phyloP scores from a whole-genome alignment of 2,888 invertebrate species.

The Pterostichus madidus region DNA sequence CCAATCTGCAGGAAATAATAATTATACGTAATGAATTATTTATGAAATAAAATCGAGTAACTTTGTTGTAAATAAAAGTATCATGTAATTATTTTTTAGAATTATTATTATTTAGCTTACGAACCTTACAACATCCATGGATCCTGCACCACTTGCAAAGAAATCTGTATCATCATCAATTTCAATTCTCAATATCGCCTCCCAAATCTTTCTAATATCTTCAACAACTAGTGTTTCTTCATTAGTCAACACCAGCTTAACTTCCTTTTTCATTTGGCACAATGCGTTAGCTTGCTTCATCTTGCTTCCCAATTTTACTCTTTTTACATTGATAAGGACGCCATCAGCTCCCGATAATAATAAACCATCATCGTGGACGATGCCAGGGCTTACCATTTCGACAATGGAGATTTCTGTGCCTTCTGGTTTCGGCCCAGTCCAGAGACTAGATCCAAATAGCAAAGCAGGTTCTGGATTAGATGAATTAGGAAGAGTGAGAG shows the following conservation, averaged over 20 bases:
- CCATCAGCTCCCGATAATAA: constrained; percentile 91
- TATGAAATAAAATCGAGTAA: constrained; percentile 4
- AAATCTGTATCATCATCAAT: constrained; percentile 92
- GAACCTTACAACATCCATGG: constrained; percentile 95
- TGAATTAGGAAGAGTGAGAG: constrained; percentile 73
- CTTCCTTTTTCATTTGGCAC: constrained; percentile 82
- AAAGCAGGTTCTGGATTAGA: constrained; percentile 83
- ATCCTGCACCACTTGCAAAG: constrained; percentile 96
- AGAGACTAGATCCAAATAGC: constrained; percentile 90
- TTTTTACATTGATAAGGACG: constrained; percentile 81
- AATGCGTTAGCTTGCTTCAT: constrained; percentile 91
- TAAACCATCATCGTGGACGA: constrained; percentile 89
- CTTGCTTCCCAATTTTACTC: constrained; percentile 74
- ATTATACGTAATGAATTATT: constrained; percentile 65
- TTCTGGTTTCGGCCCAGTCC: constrained; percentile 80
- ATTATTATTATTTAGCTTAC: no score
- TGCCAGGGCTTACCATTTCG: constrained; percentile 81
- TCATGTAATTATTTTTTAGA: no score
- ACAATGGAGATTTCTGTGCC: constrained; percentile 82
- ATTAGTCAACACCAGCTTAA: constrained; percentile 82
- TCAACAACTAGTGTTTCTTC: constrained; percentile 87
- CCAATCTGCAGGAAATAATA: constrained; percentile 81
- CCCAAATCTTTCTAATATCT: constrained; percentile 87
- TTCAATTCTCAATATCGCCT: constrained; percentile 88
- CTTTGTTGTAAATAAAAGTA: neutral